phyloP scores from a whole-genome alignment of 2,113 vertebrate genomes.

The Sitta europaea region DNA sequence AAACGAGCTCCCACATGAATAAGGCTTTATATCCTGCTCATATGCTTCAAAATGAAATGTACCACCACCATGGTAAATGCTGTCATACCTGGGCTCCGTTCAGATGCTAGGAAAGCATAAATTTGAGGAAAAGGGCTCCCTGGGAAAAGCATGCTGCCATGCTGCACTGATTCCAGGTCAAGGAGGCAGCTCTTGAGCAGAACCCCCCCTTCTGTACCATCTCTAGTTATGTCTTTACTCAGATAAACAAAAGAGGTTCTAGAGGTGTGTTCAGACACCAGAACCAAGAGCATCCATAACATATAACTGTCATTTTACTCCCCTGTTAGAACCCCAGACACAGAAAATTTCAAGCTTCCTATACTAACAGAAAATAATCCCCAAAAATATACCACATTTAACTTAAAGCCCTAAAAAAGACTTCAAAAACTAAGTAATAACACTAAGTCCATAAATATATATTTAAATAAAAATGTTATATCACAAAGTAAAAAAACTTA shows the following conservation, averaged over 20 bases:
- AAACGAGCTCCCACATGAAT: neutral
- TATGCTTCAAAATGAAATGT: rapidly evolving
- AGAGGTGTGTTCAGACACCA: neutral
- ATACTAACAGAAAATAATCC: too few relatives aligned
- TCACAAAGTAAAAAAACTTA: too few relatives aligned
- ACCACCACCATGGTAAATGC: neutral
- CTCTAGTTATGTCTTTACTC: neutral
- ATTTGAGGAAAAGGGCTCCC: neutral
- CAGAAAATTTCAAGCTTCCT: too few relatives aligned
- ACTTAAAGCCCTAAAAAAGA: too few relatives aligned
- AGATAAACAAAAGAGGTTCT: neutral
- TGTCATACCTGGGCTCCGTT: neutral
- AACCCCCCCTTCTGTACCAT: neutral
- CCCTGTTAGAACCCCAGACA: too few relatives aligned
- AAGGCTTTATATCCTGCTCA: neutral
- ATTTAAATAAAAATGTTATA: too few relatives aligned
- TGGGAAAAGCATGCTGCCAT: neutral
- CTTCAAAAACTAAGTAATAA: too few relatives aligned
- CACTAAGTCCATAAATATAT: too few relatives aligned
- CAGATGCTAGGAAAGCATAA: neutral
- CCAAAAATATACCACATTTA: too few relatives aligned
- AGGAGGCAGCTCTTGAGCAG: neutral
- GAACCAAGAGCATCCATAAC: neutral
- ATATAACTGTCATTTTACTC: neutral
- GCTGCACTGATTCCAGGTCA: neutral